Evolutionary conservation across 2,797 vertebrate genomes (phyloP), one percentile per base, ranked within the genome.

Genomic region (Gallinago nigripennis): DNA sequence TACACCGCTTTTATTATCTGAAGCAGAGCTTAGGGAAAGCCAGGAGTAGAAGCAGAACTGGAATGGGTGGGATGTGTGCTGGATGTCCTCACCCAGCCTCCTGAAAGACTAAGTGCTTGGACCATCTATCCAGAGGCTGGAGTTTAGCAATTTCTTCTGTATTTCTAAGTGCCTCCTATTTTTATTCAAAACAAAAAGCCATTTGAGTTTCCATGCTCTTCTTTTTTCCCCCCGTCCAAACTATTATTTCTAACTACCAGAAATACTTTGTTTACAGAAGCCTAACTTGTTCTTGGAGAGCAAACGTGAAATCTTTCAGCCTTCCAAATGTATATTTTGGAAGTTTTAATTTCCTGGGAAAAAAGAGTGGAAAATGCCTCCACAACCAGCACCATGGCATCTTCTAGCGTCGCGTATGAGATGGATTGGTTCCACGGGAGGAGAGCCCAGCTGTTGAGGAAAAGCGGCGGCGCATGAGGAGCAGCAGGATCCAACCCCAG

Each of bases 381-480:
- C 64, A 57, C 68, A 43, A 0, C 1, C 6, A 0, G 2, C 53
- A 1, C 48, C 28, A 11, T 12, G 41, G 23, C 25, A 25, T 24
- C 63, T 63, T 63, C 31, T 8, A 25, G 65, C 25, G 14, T 65
- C 0, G 14, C 0, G 0, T 27, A 16, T 27, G 35, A 41, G 33
- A 70, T 7, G 60, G 69, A 30, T 56, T 4, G 2, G 46, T 28
- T 81, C 76, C 33, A 41, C 27, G 16, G 56, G 54, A 83, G 46
- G 53, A 65, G 4, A 0, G 0, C 43, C 45, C 45, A 54, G 46
- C 37, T 1, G 0, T 6, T 9, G 72, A 51, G 64, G 31, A 65
- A 37, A 37, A 46, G 20, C 45, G 20, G 37, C 58, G 56, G 56
- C 5, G 0, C 0, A 0, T 0, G 2, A 70, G 43, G 45, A 8